Base-by-base conservation (phyloP, 2,888 invertebrate genomes). In the Ormyrus thymus region DNA sequence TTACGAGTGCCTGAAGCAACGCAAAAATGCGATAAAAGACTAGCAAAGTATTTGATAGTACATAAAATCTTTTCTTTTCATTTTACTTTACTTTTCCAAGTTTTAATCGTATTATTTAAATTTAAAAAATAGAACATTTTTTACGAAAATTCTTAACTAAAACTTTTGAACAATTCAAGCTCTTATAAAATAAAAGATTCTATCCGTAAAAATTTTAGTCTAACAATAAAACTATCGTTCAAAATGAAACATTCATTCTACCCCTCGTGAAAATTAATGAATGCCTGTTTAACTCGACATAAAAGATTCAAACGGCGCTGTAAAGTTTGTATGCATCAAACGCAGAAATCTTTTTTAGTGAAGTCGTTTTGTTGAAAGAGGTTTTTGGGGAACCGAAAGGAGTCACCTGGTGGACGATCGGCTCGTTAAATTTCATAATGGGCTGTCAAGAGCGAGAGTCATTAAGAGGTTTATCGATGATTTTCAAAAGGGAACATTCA, bases 321-420 rank as follows among this genome's bases (percentile, higher is more conserved):
- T 50, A 65, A 9, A 65, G 13, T 46, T 53, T 7, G 7, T 9
- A 15, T 64, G 9, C 48, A 55, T 9, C 7, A 45, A 62, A 72
- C 43, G 13, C 7, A 61, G 29, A 55, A 73, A 13, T 11, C 50
- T 50, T 74, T 58, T 51, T 74, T n/a, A 48, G n/a, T 10, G 7
- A 6, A 29, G 29, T 29, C 5, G 29, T 10, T 48, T 9, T 66
- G n/a, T 66, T 66, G 10, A 0, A n/a, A 55, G 11, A 72, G 53
- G 46, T 68, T 68, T 29, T 74, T 51, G 68, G 59, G 50, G 61
- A 29, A 29, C 29, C 29, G 29, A 29, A 29, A 29, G 15, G 45
- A 66, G 61, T 68, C 75, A 75, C 68, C 75, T 75, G 75, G 74
- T 59, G 59, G 56, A 55, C 45, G 66, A 68, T 61, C 51, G 59